Evolutionary conservation across 2,888 invertebrate species (phyloP).

Genomic region (Rhaphigaster nebulosa): DNA sequence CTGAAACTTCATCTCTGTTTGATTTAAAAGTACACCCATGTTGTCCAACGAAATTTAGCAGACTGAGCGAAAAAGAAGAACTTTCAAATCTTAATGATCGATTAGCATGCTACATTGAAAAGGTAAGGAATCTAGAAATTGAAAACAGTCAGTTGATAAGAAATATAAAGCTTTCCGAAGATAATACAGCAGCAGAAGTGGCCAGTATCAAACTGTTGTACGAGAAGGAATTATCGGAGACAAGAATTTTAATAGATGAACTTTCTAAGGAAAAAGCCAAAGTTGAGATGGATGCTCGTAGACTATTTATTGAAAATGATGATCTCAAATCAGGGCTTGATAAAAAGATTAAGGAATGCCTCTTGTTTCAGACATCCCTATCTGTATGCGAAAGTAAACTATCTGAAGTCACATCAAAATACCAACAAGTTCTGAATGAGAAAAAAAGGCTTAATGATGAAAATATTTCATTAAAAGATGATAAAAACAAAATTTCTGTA

Average conservation of each 20-base stretch:
- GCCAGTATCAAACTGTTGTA: conserved; percentile 92
- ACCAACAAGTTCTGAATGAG: conserved; percentile 82
- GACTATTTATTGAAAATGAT: conserved; percentile 87
- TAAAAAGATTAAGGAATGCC: conserved; percentile 56
- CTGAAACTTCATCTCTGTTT: not conserved
- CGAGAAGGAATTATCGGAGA: conserved; percentile 91
- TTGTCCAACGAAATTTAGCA: conserved; percentile 87
- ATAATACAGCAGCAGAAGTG: conserved; percentile 89
- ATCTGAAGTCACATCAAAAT: conserved; percentile 82
- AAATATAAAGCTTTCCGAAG: conserved; percentile 87
- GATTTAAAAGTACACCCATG: not conserved
- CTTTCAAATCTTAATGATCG: conserved; percentile 95
- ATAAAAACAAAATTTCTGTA: conserved; percentile 81
- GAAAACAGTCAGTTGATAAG: conserved; percentile 90
- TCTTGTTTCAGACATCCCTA: conserved; percentile 77
- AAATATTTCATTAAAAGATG: conserved; percentile 85
- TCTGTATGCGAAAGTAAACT: conserved; percentile 79
- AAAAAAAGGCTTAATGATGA: conserved; percentile 84
- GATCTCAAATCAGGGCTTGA: conserved; percentile 75
- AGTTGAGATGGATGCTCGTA: conserved; percentile 91
- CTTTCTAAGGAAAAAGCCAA: conserved; percentile 93
- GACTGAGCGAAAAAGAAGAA: conserved; percentile 94
- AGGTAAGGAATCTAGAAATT: conserved; percentile 89
- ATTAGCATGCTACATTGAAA: conserved; percentile 95
- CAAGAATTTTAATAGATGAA: conserved; percentile 91